Percentiles rank a stretch among this genome's conserved stretches.
Evolutionary conservation across 2,113 vertebrate genomes (phyloP).

Genomic region (Caretta caretta): DNA sequence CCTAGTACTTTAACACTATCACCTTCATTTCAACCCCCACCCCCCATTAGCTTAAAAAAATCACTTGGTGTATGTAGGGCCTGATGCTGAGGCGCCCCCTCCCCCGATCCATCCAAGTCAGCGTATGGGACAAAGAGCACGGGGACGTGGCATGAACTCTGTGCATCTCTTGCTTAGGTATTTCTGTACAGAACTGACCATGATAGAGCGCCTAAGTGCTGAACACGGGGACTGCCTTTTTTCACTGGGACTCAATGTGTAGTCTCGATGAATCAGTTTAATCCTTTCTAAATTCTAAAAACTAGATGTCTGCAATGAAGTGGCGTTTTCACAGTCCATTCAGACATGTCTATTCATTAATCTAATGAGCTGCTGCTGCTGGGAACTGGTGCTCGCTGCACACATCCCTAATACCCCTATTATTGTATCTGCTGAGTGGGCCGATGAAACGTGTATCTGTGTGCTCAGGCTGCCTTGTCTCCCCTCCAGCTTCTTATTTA

Average conservation of each 20-base stretch:
- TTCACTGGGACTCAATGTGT: no score
- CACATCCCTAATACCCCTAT: not conserved
- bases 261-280: not conserved
- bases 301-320: not conserved
- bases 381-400: not conserved
- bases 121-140: not conserved
- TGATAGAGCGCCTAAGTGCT: not conserved
- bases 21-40: not conserved
- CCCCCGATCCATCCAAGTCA: not conserved
- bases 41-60: not conserved
- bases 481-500: no score
- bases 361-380: not conserved
- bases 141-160: not conserved
- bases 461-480: no score
- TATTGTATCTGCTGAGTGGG: no score
- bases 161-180: not conserved
- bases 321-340: not conserved
- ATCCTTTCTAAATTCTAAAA: not conserved
- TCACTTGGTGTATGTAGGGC: not conserved
- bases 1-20: conserved; percentile 15
- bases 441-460: no score
- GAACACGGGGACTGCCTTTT: not conserved
- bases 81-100: not conserved
- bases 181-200: not conserved
- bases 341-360: not conserved